These are phyloP conservation scores for Agonopterix arenella DNA, from an alignment of 2,888 invertebrate genomes.

Conservation along the genomic window DNA sequence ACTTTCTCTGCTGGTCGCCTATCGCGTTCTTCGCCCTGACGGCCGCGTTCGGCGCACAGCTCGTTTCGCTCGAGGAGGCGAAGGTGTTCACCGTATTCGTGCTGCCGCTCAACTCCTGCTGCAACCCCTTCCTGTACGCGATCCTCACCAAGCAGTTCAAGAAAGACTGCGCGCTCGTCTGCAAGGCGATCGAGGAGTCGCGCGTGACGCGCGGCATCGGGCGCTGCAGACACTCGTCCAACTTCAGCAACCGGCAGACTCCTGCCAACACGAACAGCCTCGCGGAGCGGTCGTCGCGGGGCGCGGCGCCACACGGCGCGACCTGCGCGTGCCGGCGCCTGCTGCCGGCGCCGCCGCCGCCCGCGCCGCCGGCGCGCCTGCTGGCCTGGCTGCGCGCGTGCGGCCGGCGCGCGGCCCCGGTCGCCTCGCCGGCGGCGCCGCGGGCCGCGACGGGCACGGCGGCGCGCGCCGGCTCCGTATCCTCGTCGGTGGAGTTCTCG, in stretches of 20 bases:
- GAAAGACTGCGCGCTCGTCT: conserved; percentile 96
- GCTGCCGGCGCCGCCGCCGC: conserved; percentile 84
- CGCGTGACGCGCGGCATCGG: conserved; percentile 92
- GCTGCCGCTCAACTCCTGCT: conserved; percentile 96
- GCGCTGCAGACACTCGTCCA: conserved; percentile 89
- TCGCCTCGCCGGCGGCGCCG: conserved; percentile 73
- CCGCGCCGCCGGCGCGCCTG: conserved; percentile 81
- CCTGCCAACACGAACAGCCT: conserved; percentile 91
- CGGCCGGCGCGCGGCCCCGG: conserved; percentile 34
- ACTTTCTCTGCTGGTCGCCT: conserved; percentile 98
- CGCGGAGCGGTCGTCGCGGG: conserved; percentile 85
- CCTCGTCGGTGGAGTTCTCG: conserved; percentile 93
- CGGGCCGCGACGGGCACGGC: conserved; percentile 29
- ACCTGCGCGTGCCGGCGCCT: conserved; percentile 78
- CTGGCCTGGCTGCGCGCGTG: conserved; percentile 70
- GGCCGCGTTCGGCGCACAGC: conserved; percentile 92
- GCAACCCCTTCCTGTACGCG: conserved; percentile 98
- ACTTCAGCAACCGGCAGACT: conserved; percentile 91
- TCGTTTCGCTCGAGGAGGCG: conserved; percentile 95
- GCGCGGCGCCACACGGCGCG: conserved; percentile 77
- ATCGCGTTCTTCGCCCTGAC: conserved; percentile 97
- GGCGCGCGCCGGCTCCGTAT: conserved; percentile 86
- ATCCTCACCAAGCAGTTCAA: conserved; percentile 98
- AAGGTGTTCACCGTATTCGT: conserved; percentile 98
- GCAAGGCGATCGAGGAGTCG: conserved; percentile 97